These are phyloP conservation scores for Etheostoma nigrum DNA, from an alignment of 2,797 vertebrate genomes.

Conservation along the genomic window DNA sequence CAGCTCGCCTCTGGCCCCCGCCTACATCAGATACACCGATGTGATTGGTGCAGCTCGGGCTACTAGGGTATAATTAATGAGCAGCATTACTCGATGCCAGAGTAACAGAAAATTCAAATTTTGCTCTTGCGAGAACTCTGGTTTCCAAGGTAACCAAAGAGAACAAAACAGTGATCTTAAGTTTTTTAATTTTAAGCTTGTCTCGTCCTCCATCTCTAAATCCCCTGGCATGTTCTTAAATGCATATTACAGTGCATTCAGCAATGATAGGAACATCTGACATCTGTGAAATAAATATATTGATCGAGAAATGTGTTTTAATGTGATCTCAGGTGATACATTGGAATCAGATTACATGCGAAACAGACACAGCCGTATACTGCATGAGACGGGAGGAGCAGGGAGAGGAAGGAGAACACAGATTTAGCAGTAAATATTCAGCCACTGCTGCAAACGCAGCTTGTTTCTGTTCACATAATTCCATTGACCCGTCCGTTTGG, in stretches of 20 bases:
- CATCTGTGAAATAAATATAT: background rate
- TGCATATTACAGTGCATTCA: background rate
- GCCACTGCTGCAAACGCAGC: slow-evolving; percentile 22
- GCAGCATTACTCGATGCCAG: too few species aligned
- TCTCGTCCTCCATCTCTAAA: background rate
- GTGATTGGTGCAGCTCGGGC: too few species aligned
- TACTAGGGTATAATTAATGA: too few species aligned
- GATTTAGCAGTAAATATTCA: slow-evolving; percentile 25
- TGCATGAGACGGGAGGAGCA: background rate
- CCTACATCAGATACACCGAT: too few species aligned
- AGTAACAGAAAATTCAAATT: too few species aligned
- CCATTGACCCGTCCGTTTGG: slow-evolving; percentile 25
- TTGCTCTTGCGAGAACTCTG: too few species aligned
- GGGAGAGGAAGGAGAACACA: background rate
- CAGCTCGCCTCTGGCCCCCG: too few species aligned
- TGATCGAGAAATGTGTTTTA: background rate
- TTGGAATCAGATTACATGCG: background rate
- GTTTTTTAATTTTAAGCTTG: background rate
- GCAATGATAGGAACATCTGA: background rate
- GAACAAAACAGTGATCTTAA: too few species aligned
- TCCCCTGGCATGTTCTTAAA: background rate
- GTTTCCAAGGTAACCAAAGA: too few species aligned
- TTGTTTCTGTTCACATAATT: slow-evolving; percentile 12
- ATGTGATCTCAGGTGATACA: background rate
- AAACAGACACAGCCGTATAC: background rate